Percentiles rank a stretch among this genome's conserved stretches.
Conservation (phyloP, 2,113 vertebrate genomes). For the Gambusia affinis region DNA sequence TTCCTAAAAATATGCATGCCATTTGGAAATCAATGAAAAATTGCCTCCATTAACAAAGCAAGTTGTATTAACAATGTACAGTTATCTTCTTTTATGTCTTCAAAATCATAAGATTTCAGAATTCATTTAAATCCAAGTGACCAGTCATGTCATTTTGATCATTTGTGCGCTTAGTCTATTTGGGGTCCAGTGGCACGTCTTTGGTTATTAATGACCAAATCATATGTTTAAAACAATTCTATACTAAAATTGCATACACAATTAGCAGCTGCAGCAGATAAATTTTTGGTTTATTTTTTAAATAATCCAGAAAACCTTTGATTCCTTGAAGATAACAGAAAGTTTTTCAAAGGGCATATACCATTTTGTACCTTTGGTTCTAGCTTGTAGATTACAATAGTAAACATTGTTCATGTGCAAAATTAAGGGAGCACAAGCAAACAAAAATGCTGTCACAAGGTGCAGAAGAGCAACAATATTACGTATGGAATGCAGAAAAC, state of each 20-base stretch:
- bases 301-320: slow-evolving; percentile 13
- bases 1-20: slow-evolving; percentile 88
- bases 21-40: slow-evolving; percentile 74
- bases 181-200: slow-evolving; percentile 63
- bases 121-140: slow-evolving; percentile 62
- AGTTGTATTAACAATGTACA: slow-evolving; percentile 71
- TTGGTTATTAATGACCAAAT: slow-evolving; percentile 10
- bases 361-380: background rate
- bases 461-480: background rate
- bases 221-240: slow-evolving; percentile 8
- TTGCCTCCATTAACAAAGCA: slow-evolving; percentile 64
- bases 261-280: slow-evolving; percentile 2
- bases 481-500: background rate
- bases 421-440: background rate
- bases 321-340: background rate
- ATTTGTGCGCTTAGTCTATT: slow-evolving; percentile 66
- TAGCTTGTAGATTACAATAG: background rate
- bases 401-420: background rate
- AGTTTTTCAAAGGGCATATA: background rate
- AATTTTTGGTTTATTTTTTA: slow-evolving; percentile 67
- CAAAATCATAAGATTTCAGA: slow-evolving; percentile 76
- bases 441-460: background rate
- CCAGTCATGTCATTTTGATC: slow-evolving; percentile 40
- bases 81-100: slow-evolving; percentile 67
- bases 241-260: background rate